Evolutionary conservation across 2,113 vertebrate species (phyloP), one percentile per base, ranked within the genome.

Genomic region (Naja naja): DNA sequence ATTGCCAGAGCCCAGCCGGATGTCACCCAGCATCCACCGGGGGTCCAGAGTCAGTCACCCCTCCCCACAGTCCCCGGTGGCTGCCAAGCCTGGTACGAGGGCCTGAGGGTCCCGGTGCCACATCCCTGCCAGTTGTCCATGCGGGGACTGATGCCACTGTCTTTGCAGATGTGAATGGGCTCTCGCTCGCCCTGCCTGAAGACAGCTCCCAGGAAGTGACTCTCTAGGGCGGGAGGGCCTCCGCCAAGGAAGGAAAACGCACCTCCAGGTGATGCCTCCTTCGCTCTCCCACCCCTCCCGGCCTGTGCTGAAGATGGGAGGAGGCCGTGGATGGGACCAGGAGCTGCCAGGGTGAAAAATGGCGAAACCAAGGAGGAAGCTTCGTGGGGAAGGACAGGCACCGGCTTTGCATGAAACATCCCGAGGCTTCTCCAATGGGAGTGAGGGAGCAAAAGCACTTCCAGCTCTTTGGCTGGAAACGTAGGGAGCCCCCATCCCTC

Each of bases 121-220:
- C 11, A 12, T 14, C 43, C 58, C 58, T 20, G 23, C n/a, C 6
- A 5, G 3, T 52, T 23, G 27, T 25, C 49, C 16, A n/a, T 22
- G 1, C 27, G 0, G 87, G 53, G 18, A 22, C 47, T 14, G 27
- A 27, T 0, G 14, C 30, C 5, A 7, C 3, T 27, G 25, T 22
- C 89, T 47, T 18, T 45, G 45, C 7, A 5, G 69, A 2, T 20
- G 3, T 18, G 74, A 22, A 16, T 1, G 54, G 22, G 53, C 4
- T 12, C 30, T 11, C 14, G 3, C 23, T 45, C 2, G 11, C 49
- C 30, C 69, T 47, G 5, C 55, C 8, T 9, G 92, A 96, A 85
- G 95, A 96, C 18, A n/a, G 88, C 39, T 0, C 27, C 53, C 92
- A 34, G 30, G 92, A 89, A 47, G 69, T 93, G 54, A 52, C 92